phyloP scores from a whole-genome alignment of 2,888 invertebrate species.

The Epirrita christyi region DNA sequence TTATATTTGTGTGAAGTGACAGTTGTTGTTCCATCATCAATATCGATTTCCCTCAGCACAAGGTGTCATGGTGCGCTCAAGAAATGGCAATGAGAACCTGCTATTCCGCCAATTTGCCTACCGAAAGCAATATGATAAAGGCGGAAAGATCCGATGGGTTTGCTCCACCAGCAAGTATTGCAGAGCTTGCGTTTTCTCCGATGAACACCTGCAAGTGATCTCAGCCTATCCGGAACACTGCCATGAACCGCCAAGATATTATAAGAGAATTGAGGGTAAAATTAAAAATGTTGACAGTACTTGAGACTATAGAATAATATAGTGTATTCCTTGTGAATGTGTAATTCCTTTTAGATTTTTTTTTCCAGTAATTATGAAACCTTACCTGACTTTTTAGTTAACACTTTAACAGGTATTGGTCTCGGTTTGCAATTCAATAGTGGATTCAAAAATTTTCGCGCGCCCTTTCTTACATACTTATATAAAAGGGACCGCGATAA shows the following conservation, averaged over 20 bases:
- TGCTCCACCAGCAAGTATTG: slow-evolving; percentile 58
- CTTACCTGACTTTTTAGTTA: no score
- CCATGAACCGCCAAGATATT: slow-evolving; percentile 55
- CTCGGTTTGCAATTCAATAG: no score
- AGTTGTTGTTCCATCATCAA: no score
- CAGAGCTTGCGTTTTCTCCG: slow-evolving; percentile 52
- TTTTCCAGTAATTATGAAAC: no score
- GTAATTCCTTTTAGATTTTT: no score
- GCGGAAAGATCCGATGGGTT: slow-evolving; percentile 49
- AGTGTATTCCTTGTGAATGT: neutral
- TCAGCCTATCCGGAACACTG: slow-evolving; percentile 48
- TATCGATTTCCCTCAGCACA: slow-evolving; percentile 37
- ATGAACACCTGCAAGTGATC: slow-evolving; percentile 43
- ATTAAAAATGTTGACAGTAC: neutral
- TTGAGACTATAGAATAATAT: neutral
- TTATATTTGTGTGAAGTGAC: no score
- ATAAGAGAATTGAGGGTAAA: slow-evolving; percentile 27
- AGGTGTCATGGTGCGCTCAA: slow-evolving; percentile 48
- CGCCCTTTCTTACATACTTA: no score
- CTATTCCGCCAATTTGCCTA: slow-evolving; percentile 55
- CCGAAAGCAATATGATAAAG: slow-evolving; percentile 49
- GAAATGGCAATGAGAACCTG: slow-evolving; percentile 58
- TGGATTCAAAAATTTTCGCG: no score
- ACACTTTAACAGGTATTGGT: no score
- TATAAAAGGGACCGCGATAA: no score